phyloP scores from a whole-genome alignment of 2,888 invertebrate species.

The Spodoptera picta region DNA sequence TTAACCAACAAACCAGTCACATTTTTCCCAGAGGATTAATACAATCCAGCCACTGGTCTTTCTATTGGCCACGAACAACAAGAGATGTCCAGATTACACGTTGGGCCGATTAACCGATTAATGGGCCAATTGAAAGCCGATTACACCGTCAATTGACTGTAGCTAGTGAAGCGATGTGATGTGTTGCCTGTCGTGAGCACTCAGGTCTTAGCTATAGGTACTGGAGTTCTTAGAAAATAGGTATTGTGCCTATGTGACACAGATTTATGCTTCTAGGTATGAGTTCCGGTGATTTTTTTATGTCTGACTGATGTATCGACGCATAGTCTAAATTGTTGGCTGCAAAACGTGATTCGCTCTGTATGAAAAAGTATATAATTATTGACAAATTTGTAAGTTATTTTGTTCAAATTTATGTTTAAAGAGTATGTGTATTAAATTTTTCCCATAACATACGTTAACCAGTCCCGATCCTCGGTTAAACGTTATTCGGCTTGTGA shows the following conservation, averaged over 20 bases:
- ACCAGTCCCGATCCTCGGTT: slow-evolving; percentile 27
- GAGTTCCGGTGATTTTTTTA: too few species aligned
- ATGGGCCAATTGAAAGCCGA: slow-evolving; percentile 44
- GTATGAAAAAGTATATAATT: too few species aligned
- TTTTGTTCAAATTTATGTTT: too few species aligned
- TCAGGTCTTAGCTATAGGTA: background rate
- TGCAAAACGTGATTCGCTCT: too few species aligned
- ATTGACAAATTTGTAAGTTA: too few species aligned
- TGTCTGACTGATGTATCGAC: too few species aligned
- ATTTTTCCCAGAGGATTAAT: too few species aligned
- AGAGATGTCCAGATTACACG: slow-evolving; percentile 32
- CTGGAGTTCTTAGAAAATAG: background rate
- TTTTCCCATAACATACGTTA: slow-evolving; percentile 23
- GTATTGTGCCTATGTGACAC: background rate
- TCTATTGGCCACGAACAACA: slow-evolving; percentile 7
- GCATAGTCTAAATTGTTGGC: too few species aligned
- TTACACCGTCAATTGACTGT: slow-evolving; percentile 38
- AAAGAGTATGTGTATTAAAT: too few species aligned
- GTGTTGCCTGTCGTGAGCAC: slow-evolving; percentile 12
- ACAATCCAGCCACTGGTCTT: too few species aligned
- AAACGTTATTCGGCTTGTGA: slow-evolving; percentile 40
- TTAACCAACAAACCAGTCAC: too few species aligned
- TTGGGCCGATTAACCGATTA: slow-evolving; percentile 41
- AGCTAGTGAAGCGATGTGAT: slow-evolving; percentile 17
- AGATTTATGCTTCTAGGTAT: too few species aligned